Base-by-base conservation (phyloP, 2,113 vertebrate genomes). In the Fulica atra region DNA sequence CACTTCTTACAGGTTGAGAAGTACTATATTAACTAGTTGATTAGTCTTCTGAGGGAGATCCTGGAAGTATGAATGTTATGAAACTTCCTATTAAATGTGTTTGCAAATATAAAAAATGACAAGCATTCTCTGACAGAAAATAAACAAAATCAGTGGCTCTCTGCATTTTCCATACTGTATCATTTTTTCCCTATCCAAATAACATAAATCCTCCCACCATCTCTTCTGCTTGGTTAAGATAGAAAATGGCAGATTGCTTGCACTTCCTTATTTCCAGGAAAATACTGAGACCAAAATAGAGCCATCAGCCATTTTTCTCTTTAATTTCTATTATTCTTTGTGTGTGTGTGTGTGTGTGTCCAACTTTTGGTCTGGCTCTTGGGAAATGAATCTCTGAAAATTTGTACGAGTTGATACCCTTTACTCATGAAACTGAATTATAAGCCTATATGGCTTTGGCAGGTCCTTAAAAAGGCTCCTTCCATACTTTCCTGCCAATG, bases 341-440 rank as follows among this genome's bases (percentile, higher is more conserved):
- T 4, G 0, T 66, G 4, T 29, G 0, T 81, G 17, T 4, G 0
- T 66, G 4, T 29, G 0, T 33, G 12, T 78, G 11, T 89, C 51
- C 42, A 81, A 53, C 77, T 86, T 21, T 54, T 82, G 42, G 16
- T 18, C 50, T 56, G 26, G 5, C 6, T 83, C 42, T 78, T 86
- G 28, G 35, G 36, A 89, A 94, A 82, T 4, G 1, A 66, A 87
- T 91, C 16, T 76, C 70, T 88, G 50, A 81, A 72, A 64, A 79
- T 50, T 64, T 76, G n/a, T 84, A n/a, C 24, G 13, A 65, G 16
- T 71, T 85, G 48, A 69, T 61, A 60, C 10, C 24, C 18, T 35
- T 87, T 86, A 61, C 9, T 72, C n/a, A 76, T 69, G 72, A 87
- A 85, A 84, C 29, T 50, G 44, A 81, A 40, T 89, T 82, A 40